These are phyloP conservation scores for Mantis religiosa DNA, from an alignment of 2,888 invertebrate genomes.

Conservation along the genomic window DNA sequence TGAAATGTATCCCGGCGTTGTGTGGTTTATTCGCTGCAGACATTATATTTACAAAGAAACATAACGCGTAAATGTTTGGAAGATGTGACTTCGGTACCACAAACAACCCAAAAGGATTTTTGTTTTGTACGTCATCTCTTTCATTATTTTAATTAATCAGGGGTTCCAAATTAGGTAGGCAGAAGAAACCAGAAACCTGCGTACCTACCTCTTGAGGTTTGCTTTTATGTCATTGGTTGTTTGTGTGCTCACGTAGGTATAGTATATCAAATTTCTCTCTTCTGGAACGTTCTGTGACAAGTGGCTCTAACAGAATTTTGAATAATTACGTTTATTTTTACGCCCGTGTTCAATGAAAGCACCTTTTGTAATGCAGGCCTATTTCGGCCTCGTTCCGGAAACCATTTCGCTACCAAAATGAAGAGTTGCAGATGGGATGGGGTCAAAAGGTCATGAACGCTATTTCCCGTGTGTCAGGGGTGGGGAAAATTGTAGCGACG, in stretches of 20 bases:
- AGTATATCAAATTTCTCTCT: neutral
- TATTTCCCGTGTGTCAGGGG: constrained; percentile 1
- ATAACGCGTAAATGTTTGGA: neutral
- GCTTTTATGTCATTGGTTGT: neutral
- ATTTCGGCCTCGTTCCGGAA: neutral
- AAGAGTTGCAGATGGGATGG: neutral
- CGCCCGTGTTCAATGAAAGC: neutral
- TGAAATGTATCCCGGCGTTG: no score
- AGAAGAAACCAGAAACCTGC: neutral
- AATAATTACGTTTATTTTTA: neutral
- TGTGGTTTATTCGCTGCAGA: no score
- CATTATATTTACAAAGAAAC: neutral
- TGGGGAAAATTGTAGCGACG: neutral
- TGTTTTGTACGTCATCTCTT: neutral
- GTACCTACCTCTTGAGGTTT: neutral
- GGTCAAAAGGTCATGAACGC: constrained; percentile 15
- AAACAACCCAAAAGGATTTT: neutral
- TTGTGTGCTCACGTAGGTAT: neutral
- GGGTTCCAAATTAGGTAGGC: neutral
- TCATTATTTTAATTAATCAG: neutral
- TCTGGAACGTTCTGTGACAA: neutral
- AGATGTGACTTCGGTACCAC: neutral
- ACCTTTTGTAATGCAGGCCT: neutral
- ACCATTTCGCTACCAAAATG: neutral
- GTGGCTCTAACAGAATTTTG: neutral